These are phyloP conservation scores for Pollenia amentaria DNA, from an alignment of 2,888 invertebrate genomes.

Conservation along the genomic window DNA sequence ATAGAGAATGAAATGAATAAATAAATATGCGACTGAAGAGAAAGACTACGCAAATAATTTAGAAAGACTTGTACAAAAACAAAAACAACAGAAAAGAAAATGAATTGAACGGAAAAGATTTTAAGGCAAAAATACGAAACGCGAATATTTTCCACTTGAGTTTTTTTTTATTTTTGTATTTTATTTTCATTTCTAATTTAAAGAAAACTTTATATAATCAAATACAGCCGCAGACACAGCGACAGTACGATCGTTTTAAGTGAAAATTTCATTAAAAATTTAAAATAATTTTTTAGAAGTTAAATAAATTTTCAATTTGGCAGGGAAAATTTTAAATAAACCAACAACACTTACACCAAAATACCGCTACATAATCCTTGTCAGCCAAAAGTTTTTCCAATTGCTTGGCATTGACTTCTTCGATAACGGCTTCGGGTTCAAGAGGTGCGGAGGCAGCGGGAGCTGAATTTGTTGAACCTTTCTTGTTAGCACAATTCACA, in stretches of 20 bases:
- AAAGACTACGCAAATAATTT: slow-evolving; percentile 63
- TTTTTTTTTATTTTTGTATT: slow-evolving; percentile 49
- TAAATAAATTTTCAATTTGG: slow-evolving; percentile 64
- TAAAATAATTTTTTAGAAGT: slow-evolving; percentile 58
- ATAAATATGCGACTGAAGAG: slow-evolving; percentile 39
- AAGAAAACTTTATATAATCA: slow-evolving; percentile 71
- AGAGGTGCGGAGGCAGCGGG: slow-evolving; percentile 79
- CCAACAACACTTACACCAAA: slow-evolving; percentile 93
- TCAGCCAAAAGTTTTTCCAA: slow-evolving; percentile 94
- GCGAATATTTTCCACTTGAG: slow-evolving; percentile 71
- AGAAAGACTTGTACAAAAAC: slow-evolving; percentile 65
- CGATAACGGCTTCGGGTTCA: slow-evolving; percentile 91
- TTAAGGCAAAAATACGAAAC: slow-evolving; percentile 62
- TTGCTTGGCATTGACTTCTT: slow-evolving; percentile 96
- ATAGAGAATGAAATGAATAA: slow-evolving; percentile 36
- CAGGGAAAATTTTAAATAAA: background rate
- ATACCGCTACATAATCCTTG: slow-evolving; percentile 97
- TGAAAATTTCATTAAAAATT: slow-evolving; percentile 12
- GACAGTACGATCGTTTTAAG: slow-evolving; percentile 62
- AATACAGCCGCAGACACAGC: slow-evolving; percentile 66
- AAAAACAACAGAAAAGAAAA: slow-evolving; percentile 66
- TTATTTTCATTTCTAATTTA: slow-evolving; percentile 47
- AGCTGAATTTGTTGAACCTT: slow-evolving; percentile 82
- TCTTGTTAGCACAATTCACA: slow-evolving; percentile 84
- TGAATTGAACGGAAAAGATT: slow-evolving; percentile 70